Base-by-base conservation (phyloP, 2,113 vertebrate species). In the Arothron firmamentum region DNA sequence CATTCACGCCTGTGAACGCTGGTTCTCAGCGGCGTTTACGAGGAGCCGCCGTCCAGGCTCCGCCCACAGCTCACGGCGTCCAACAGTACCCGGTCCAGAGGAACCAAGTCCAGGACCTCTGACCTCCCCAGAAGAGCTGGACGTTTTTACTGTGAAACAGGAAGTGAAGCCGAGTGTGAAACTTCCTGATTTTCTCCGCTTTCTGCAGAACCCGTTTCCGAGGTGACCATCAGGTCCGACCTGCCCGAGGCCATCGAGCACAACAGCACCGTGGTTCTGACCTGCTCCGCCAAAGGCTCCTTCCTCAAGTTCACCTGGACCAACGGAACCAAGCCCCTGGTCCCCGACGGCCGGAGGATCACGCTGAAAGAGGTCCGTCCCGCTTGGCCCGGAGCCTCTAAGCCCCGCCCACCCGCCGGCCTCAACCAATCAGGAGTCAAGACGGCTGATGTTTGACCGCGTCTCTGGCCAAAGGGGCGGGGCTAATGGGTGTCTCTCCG, bases 201-300 rank as follows among this genome's bases (percentile, higher is more conserved):
- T 7, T 15, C 51, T 17, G 4, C 85, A 91, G 90, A 81, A n/a
- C 81, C 87, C 0, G 77, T 91, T 21, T 74, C 79, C 0, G 5
- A 41, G 0, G 83, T 88, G 3, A 0, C 0, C 34, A 80, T 91
- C 54, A 69, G 0, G 1, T 66, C 88, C 9, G 21, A 10, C 78
- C 0, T 70, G 1, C 0, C 52, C 0, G 86, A 89, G 49, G 77
- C 80, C 0, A 52, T 88, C 1, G 89, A 91, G 55, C 0, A 57
- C 34, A 85, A 85, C 69, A 78, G 51, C 85, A 86, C 85, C 0
- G 81, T 91, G 69, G 47, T 72, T 1, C 85, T 91, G 1, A 85
- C 50, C 62, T 91, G 90, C 75, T 12, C 62, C 0, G 85, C 86
- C 1, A 76, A 71, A 52, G 90, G 90, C 21, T 88, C 89, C 62